Evolutionary conservation across 1,140 invertebrate genomes (phyloP).

Genomic region (Samia ricini): DNA sequence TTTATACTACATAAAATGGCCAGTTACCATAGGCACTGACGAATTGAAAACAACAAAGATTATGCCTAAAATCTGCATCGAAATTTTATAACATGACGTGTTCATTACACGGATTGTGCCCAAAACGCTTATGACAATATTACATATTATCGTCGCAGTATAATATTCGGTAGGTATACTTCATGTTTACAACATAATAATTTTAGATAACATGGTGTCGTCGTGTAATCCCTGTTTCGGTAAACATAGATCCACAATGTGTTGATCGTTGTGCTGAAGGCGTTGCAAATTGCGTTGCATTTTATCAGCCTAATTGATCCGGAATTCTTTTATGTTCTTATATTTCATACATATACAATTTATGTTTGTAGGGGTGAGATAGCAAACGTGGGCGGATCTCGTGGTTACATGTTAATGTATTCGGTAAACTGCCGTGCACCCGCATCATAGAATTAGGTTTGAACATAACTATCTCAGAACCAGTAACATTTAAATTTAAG

Average conservation of each 20-base stretch:
- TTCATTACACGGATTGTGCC: background rate
- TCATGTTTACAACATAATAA: conserved; percentile 1
- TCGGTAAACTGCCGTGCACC: conserved; percentile 26
- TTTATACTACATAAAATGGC: background rate
- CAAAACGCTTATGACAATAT: background rate
- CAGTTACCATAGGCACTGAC: background rate
- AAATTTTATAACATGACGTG: background rate
- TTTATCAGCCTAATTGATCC: conserved; percentile 71
- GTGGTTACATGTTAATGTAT: conserved; percentile 57
- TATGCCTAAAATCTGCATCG: background rate
- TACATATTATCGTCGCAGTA: background rate
- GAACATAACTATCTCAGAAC: conserved; percentile 11
- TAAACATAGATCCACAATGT: conserved; percentile 57
- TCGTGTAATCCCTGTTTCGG: conserved; percentile 39
- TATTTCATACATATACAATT: conserved; percentile 60
- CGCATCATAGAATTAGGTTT: conserved; percentile 33
- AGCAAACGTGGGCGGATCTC: conserved; percentile 56
- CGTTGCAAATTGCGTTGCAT: conserved; percentile 70
- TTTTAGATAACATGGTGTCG: conserved; percentile 1
- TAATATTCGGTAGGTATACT: background rate
- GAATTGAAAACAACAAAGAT: background rate
- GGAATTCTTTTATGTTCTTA: conserved; percentile 62
- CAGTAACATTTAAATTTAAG: conserved; percentile 3
- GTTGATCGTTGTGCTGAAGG: conserved; percentile 46
- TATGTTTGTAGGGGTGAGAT: conserved; percentile 56